Base-by-base conservation (phyloP, 1,140 invertebrate species). In the Drosophila tsacasi region DNA sequence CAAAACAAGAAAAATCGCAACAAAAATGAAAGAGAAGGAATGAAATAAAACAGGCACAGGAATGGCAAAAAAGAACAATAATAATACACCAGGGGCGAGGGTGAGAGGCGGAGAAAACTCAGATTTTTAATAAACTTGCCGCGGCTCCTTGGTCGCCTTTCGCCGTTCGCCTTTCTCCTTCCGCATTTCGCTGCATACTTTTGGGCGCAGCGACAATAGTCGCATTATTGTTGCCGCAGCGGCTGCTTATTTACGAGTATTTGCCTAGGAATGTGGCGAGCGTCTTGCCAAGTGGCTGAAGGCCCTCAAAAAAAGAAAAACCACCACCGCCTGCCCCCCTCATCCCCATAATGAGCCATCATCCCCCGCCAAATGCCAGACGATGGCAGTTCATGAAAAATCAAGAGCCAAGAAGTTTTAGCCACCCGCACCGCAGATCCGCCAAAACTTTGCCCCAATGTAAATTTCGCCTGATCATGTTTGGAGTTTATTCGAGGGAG, bases 101-200 rank as follows among this genome's bases (percentile, higher is more conserved):
- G 39, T 23, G 35, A 35, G 42, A 30, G 65, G 61, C 32, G 35
- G 32, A 49, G 47, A 47, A 59, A 68, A 76, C 81, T 84, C 69
- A 75, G 83, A 83, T 89, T 89, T 87, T 89, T 89, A 89, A 89
- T 89, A 89, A 89, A 89, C 84, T 84, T 83, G 73, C 77, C 81
- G 54, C 52, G 50, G 37, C 55, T 79, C 50, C 59, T 74, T 68
- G 54, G 37, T 30, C 58, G 67, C 54, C 55, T n/a, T 27, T 62
- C 25, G 23, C 27, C 27, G 15, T 47, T 69, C 35, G 55, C 49
- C 37, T 39, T 60, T 21, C 42, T 37, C 66, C 25, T 32, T 50
- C 59, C 67, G 78, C 61, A 67, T 76, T 76, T 66, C 61, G 67
- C 79, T 83, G 76, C 83, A 80, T 69, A 73, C 61, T 82, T 80